Conservation (phyloP, 2,888 invertebrate genomes). For the Netelia melanura region DNA sequence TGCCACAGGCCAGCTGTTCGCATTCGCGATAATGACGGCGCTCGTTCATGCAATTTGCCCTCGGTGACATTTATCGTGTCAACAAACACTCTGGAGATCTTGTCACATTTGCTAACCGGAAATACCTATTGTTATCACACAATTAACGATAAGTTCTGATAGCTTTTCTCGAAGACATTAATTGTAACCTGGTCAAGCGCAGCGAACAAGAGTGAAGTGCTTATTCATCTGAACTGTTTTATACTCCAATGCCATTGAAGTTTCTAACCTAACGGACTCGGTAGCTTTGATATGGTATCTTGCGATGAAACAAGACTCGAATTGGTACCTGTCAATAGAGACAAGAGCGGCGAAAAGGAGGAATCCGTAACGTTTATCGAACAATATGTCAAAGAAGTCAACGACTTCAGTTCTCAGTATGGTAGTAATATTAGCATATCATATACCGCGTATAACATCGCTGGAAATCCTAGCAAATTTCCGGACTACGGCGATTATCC, state of each 20-base stretch:
- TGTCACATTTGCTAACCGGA: slow-evolving; percentile 9
- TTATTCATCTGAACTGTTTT: slow-evolving; percentile 2
- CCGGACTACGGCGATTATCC: slow-evolving; percentile 97
- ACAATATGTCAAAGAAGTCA: slow-evolving; percentile 92
- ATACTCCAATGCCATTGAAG: slow-evolving; percentile 49
- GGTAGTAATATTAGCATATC: slow-evolving; percentile 95
- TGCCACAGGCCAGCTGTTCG: slow-evolving; percentile 40
- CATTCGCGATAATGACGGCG: slow-evolving; percentile 59
- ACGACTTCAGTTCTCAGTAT: slow-evolving; percentile 95
- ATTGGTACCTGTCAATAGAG: slow-evolving; percentile 77
- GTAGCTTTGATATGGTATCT: slow-evolving; percentile 79
- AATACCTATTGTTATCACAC: slow-evolving; percentile 1
- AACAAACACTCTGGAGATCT: slow-evolving; percentile 67
- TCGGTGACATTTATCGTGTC: slow-evolving; percentile 71
- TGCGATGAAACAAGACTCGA: slow-evolving; percentile 80
- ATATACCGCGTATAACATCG: slow-evolving; percentile 94
- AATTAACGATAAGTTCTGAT: neutral
- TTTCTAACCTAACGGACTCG: slow-evolving; percentile 45
- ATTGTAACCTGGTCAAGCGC: neutral
- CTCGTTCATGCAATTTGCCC: slow-evolving; percentile 25
- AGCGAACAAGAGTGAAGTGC: slow-evolving; percentile 14
- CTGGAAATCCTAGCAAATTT: slow-evolving; percentile 93
- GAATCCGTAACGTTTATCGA: slow-evolving; percentile 86
- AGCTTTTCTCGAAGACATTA: neutral
- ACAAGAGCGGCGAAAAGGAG: slow-evolving; percentile 75